Evolutionary conservation across 2,113 vertebrate species (phyloP).

Genomic region (human (Homo sapiens)): GRCh38 chr5:158804501-158805000

Average conservation of each 20-base stretch:
- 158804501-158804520: slow-evolving; percentile 15
- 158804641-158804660: slow-evolving; percentile 47
- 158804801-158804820: not conserved
- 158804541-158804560: slow-evolving; percentile 44
- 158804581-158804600: slow-evolving; percentile 39
- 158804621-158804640: slow-evolving; percentile 67
- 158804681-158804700: slow-evolving; percentile 62
- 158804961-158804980: slow-evolving; percentile 50
- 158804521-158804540: not conserved
- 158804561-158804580: slow-evolving; percentile 27
- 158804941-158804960: slow-evolving; percentile 4
- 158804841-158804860: not conserved
- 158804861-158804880: slow-evolving; percentile 42
- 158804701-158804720: slow-evolving; percentile 50
- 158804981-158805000: slow-evolving; percentile 54
- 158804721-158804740: not conserved
- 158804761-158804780: slow-evolving; percentile 56
- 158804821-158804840: not conserved
- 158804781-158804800: not conserved
- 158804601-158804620: slow-evolving; percentile 53
- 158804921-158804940: slow-evolving; percentile 63
- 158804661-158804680: slow-evolving; percentile 69
- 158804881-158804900: not conserved
- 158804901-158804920: not conserved
- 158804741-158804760: not conserved